These are phyloP conservation scores for Zelostemma sp. DNA, from an alignment of 1,140 invertebrate genomes.

Conservation along the genomic window DNA sequence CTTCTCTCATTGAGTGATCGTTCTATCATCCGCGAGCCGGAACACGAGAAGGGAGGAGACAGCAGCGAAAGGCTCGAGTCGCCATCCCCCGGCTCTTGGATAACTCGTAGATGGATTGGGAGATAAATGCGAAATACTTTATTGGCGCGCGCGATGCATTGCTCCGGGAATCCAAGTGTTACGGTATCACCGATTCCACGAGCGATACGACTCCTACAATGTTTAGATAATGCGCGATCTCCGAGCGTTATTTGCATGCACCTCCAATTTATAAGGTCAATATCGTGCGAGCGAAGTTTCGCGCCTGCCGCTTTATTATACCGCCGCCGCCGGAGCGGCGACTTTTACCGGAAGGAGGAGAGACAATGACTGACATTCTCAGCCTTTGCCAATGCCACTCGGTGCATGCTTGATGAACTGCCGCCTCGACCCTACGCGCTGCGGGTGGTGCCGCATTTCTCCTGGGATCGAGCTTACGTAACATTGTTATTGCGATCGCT, in stretches of 20 bases:
- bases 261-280: conserved; percentile 22
- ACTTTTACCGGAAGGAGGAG: conserved; percentile 10
- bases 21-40: conserved; percentile 16
- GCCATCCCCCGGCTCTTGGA: neutral
- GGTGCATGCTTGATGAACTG: neutral
- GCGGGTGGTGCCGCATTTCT: no score
- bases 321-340: neutral
- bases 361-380: neutral
- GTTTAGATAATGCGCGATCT: conserved; percentile 24
- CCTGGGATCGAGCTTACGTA: no score
- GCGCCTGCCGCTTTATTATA: neutral
- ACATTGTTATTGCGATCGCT: no score
- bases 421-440: neutral
- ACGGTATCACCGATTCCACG: conserved; percentile 31
- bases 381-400: neutral
- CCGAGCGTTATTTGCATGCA: conserved; percentile 29
- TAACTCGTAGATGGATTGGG: conserved; percentile 24
- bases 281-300: conserved; percentile 4
- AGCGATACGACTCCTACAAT: conserved; percentile 25
- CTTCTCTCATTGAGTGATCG: conserved; percentile 36
- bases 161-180: conserved; percentile 22
- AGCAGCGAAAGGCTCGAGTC: neutral
- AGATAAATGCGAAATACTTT: conserved; percentile 38
- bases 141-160: conserved; percentile 35
- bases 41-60: conserved; percentile 1